Base-by-base conservation (phyloP, 2,113 vertebrate species). In the Fukomys damarensis region DNA sequence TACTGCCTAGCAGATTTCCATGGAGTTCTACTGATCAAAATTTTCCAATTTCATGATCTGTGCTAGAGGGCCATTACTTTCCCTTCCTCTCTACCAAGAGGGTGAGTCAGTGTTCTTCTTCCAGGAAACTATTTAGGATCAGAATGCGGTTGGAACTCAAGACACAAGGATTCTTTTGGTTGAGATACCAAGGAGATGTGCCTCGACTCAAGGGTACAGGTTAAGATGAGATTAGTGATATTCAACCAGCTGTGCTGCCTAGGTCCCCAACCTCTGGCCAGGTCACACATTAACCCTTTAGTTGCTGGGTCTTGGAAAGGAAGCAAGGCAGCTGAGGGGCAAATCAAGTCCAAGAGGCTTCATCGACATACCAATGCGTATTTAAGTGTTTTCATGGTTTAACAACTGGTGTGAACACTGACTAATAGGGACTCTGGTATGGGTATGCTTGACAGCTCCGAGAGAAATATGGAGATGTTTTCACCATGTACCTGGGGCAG, bases 391-490 rank as follows among this genome's bases (percentile, higher is more conserved):
- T 74, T 43, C 43, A 28, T 74, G 41, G 72, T 74, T 46, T 46
- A 43, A 74, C 11, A 46, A 74, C 11, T 59, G 65, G 2, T 74
- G 2, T 72, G 28, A 32, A 11, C 3, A 20, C 16, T 24, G 38
- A 59, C 38, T 91, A 26, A 63, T 8, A 14, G 12, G 28, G 35
- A 65, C 14, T 20, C 20, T 41, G 35, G 9, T 14, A 3, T 81
- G 38, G 58, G 4, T 94, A 11, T 93, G 65, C 7, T 87, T 82
- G 46, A 32, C 95, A 98, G 98, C 5, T 98, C 14, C 94, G 19
- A 80, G 79, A 97, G 22, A 96, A 97, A 70, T 98, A 98, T 0
- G 98, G 98, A 16, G 96, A 98, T 4, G 95, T 98, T 13, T 98
- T 97, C 86, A 98, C 96, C 0, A 24, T 98, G 20, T 95, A 98